Conservation (phyloP, 2,888 invertebrate species). For the Cosmia trapezina region DNA sequence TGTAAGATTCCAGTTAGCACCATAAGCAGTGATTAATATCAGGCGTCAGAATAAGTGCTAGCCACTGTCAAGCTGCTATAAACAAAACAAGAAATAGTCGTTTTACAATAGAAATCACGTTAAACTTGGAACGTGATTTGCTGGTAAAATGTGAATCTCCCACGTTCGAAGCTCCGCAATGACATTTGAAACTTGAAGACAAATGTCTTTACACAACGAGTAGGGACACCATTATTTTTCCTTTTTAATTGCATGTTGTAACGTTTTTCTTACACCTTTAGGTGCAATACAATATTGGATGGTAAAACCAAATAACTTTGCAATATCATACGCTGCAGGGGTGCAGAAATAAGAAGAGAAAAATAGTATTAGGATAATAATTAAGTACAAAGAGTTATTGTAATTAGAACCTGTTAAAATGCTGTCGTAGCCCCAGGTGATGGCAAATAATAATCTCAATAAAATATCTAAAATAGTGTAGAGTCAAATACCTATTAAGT, state of each 20-base stretch:
- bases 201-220: slow-evolving; percentile 62
- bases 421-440: not conserved
- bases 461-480: not conserved
- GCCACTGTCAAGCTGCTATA: slow-evolving; percentile 45
- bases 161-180: slow-evolving; percentile 79
- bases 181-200: slow-evolving; percentile 84
- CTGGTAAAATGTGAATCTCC: slow-evolving; percentile 82
- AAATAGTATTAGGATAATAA: slow-evolving; percentile 5
- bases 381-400: slow-evolving; percentile 1
- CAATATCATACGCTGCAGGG: not conserved
- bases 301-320: slow-evolving; percentile 12
- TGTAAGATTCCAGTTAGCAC: slow-evolving; percentile 34
- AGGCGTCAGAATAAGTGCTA: slow-evolving; percentile 36
- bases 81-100: slow-evolving; percentile 62
- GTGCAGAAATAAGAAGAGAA: slow-evolving; percentile 4
- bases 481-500: not conserved
- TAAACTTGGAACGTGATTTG: slow-evolving; percentile 72
- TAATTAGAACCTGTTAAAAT: slow-evolving; percentile 17
- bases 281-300: not conserved
- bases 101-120: slow-evolving; percentile 56
- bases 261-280: not conserved
- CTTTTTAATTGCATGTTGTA: slow-evolving; percentile 32
- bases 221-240: slow-evolving; percentile 43
- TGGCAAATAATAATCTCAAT: slow-evolving; percentile 11
- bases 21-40: slow-evolving; percentile 44